Conservation (phyloP, 2,888 invertebrate genomes). For the Polydrusus pterygomalis region DNA sequence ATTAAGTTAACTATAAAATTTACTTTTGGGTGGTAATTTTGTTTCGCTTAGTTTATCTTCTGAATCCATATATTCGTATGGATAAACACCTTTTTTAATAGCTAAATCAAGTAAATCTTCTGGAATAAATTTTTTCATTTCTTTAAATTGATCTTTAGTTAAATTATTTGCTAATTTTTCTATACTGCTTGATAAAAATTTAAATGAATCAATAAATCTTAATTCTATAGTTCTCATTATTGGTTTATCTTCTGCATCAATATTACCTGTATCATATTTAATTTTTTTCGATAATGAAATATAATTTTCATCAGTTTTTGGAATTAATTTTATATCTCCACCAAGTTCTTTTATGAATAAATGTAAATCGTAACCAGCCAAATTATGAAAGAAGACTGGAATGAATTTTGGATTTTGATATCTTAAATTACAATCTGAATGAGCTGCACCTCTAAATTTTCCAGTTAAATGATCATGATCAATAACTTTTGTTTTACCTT, state of each 20-base stretch:
- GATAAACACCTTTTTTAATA: conserved; percentile 5
- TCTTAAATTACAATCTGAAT: conserved; percentile 3
- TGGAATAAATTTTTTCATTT: neutral
- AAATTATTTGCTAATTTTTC: conserved; percentile 6
- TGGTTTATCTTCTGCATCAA: neutral
- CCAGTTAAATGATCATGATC: neutral
- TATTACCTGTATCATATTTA: neutral
- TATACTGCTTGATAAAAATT: neutral
- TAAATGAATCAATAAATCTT: conserved; percentile 4
- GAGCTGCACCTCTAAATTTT: neutral
- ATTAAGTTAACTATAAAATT: conserved; percentile 1
- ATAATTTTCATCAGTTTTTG: neutral
- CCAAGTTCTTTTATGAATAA: neutral
- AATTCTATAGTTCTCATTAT: conserved; percentile 3
- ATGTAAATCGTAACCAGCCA: neutral
- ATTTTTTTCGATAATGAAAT: conserved; percentile 3
- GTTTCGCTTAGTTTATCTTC: neutral
- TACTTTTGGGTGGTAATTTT: conserved; percentile 4
- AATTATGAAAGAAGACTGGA: neutral
- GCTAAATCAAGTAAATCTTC: neutral
- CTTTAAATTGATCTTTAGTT: conserved; percentile 1
- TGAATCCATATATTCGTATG: neutral
- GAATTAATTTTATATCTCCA: conserved; percentile 1
- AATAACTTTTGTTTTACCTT: neutral
- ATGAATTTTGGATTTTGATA: conserved; percentile 1